These are phyloP conservation scores for Rhingia rostrata DNA, from an alignment of 2,888 invertebrate species.

Conservation along the genomic window DNA sequence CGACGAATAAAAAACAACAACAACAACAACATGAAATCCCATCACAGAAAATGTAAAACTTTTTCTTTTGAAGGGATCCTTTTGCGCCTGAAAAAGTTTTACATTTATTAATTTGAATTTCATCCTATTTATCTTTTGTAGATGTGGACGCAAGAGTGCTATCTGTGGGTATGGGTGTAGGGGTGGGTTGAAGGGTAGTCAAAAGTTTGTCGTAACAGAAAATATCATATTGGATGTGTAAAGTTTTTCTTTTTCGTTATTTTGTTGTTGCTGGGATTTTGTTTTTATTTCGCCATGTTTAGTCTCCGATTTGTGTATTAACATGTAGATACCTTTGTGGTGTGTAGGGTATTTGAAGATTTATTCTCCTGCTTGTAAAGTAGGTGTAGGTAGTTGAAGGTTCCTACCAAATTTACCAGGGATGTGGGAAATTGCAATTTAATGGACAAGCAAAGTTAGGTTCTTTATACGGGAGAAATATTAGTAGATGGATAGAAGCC, in stretches of 20 bases:
- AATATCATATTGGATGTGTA: constrained; percentile 37
- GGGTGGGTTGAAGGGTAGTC: background rate
- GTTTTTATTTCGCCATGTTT: constrained; percentile 38
- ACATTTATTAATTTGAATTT: constrained; percentile 46
- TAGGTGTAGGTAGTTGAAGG: background rate
- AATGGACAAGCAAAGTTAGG: constrained; percentile 26
- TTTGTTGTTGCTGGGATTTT: constrained; percentile 17
- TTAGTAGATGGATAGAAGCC: no score
- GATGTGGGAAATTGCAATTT: background rate
- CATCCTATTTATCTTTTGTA: constrained; percentile 32
- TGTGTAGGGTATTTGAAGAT: constrained; percentile 8
- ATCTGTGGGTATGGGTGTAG: background rate
- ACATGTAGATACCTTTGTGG: constrained; percentile 28
- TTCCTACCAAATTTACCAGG: no score
- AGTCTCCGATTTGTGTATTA: constrained; percentile 50
- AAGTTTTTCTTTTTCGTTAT: constrained; percentile 25
- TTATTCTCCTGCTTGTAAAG: constrained; percentile 9
- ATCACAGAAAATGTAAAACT: constrained; percentile 14
- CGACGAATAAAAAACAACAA: no score
- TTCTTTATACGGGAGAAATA: no score
- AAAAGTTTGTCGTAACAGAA: background rate
- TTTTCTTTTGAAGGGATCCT: constrained; percentile 14
- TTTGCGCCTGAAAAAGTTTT: constrained; percentile 29
- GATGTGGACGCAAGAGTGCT: background rate
- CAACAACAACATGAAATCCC: background rate